These are phyloP conservation scores for Cranoglanis bouderius DNA, from an alignment of 2,113 vertebrate species.

Conservation along the genomic window DNA sequence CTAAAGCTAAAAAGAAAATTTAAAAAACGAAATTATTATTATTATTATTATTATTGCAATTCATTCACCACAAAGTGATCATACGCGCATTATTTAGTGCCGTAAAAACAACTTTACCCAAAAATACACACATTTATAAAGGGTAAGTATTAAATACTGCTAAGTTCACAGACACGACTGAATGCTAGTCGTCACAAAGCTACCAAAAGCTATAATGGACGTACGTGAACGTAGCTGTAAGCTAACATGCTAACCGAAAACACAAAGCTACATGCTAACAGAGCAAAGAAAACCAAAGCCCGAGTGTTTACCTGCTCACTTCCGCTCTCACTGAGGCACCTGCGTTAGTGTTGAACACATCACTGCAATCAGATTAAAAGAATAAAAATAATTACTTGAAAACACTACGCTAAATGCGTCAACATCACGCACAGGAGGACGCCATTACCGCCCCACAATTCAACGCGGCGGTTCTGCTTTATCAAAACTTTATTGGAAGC, in stretches of 20 bases:
- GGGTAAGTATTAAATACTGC: background rate
- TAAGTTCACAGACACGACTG: background rate
- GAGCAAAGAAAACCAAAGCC: background rate
- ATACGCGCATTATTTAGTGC: too few relatives aligned
- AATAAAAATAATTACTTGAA: background rate
- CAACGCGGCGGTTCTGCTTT: background rate
- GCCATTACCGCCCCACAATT: slow-evolving; percentile 75
- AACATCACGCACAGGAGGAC: slow-evolving; percentile 45
- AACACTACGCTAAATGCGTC: slow-evolving; percentile 17
- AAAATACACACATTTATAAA: background rate
- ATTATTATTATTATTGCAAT: too few relatives aligned
- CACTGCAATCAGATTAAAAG: background rate
- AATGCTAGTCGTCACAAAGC: background rate
- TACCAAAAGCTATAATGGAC: background rate
- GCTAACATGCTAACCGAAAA: background rate
- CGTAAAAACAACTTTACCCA: too few relatives aligned
- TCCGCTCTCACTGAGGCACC: background rate
- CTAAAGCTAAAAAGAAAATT: too few relatives aligned
- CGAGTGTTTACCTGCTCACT: background rate
- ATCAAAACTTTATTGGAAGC: slow-evolving; percentile 59
- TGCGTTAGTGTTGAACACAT: background rate
- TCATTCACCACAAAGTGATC: too few relatives aligned
- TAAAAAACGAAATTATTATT: too few relatives aligned
- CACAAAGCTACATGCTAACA: background rate
- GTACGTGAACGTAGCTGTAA: too few relatives aligned